Conservation (phyloP, 1,140 invertebrate genomes). For the Leptonema lineaticorne region DNA sequence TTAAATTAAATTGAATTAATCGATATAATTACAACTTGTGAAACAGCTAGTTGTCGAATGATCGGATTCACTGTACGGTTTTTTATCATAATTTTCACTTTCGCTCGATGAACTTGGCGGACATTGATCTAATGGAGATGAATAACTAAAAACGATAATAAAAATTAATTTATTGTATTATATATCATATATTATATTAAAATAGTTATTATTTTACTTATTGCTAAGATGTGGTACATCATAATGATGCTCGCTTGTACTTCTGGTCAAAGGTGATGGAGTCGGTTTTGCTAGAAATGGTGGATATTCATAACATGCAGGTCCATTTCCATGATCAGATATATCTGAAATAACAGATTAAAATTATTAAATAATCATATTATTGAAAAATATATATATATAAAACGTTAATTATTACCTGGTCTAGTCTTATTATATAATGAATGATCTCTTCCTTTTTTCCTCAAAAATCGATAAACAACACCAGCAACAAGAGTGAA, state of each 20-base stretch:
- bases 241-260: conserved; percentile 74
- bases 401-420: conserved; percentile 56
- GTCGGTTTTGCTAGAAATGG: conserved; percentile 40
- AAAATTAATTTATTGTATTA: not conserved
- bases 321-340: conserved; percentile 60
- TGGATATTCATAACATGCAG: conserved; percentile 39
- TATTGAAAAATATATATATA: not conserved
- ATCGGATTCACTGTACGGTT: conserved; percentile 66
- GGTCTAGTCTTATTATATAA: conserved; percentile 84
- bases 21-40: conserved; percentile 59
- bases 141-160: conserved; percentile 51
- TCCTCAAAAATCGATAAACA: conserved; percentile 73
- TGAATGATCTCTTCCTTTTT: conserved; percentile 75
- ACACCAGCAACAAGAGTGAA: conserved; percentile 76
- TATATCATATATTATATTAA: not conserved
- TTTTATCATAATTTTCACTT: conserved; percentile 65
- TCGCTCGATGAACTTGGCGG: conserved; percentile 61
- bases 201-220: conserved; percentile 43
- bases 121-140: conserved; percentile 62
- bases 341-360: conserved; percentile 65
- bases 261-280: conserved; percentile 37
- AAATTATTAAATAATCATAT: not conserved
- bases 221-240: conserved; percentile 76
- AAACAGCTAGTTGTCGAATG: conserved; percentile 67
- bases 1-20: not conserved